Conservation (phyloP, 1,140 invertebrate species). For the Aphelinus atriplicis region DNA sequence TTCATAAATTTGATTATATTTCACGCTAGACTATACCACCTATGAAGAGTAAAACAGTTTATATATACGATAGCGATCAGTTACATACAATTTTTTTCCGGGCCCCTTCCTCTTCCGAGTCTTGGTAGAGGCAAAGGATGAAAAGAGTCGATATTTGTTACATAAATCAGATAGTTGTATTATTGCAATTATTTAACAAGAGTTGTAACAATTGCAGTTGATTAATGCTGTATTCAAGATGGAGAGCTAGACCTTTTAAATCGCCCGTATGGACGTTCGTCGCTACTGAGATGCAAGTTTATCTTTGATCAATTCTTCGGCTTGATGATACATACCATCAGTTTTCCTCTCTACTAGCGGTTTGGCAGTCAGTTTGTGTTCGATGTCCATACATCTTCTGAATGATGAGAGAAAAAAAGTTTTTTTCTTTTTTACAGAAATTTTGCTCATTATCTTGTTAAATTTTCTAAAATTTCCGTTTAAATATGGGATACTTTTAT, state of each 20-base stretch:
- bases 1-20: too few species aligned
- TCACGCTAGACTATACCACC: too few species aligned
- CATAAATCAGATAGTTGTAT: conserved; percentile 51
- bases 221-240: conserved; percentile 41
- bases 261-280: conserved; percentile 33
- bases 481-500: too few species aligned
- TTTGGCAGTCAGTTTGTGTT: too few species aligned
- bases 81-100: conserved; percentile 25
- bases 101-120: conserved; percentile 50
- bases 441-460: too few species aligned
- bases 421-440: too few species aligned
- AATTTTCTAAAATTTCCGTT: too few species aligned
- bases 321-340: conserved; percentile 12
- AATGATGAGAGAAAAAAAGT: too few species aligned
- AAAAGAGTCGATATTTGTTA: conserved; percentile 53
- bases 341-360: background rate
- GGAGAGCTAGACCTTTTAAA: conserved; percentile 29
- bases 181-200: conserved; percentile 46
- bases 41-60: too few species aligned
- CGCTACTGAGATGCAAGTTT: conserved; percentile 34
- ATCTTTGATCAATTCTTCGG: conserved; percentile 22
- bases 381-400: too few species aligned
- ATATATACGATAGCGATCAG: background rate
- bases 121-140: conserved; percentile 43
- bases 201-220: conserved; percentile 42